phyloP scores from a whole-genome alignment of 2,113 vertebrate species.

The Hepsetus odoe region DNA sequence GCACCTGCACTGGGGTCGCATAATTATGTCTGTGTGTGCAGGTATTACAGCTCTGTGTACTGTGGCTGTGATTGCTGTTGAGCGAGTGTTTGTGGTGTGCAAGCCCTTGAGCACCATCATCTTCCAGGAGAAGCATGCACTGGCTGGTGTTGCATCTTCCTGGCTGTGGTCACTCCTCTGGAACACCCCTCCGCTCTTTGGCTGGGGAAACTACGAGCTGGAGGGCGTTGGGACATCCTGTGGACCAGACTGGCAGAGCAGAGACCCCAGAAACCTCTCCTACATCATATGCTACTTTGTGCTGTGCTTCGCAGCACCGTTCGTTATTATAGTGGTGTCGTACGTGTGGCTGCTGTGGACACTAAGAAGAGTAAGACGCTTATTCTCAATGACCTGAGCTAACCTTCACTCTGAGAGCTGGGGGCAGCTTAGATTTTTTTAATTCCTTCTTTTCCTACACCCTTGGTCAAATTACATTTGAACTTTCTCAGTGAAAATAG shows the following conservation, averaged over 20 bases:
- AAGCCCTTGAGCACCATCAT: conserved; percentile 70
- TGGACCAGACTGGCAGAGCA: conserved; percentile 75
- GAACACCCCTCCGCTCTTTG: conserved; percentile 75
- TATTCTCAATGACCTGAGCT: not conserved
- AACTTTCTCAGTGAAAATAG: too few relatives aligned
- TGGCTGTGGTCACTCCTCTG: conserved; percentile 77
- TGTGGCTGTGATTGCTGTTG: conserved; percentile 75
- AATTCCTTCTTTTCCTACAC: too few relatives aligned
- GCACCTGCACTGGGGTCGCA: too few relatives aligned
- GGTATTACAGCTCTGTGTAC: conserved; percentile 77
- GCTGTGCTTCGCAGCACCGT: conserved; percentile 75
- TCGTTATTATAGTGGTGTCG: conserved; percentile 68
- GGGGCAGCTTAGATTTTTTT: too few relatives aligned
- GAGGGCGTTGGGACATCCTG: conserved; percentile 77
- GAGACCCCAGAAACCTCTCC: conserved; percentile 71
- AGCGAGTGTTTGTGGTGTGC: conserved; percentile 75
- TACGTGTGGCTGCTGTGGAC: conserved; percentile 72
- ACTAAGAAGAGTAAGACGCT: conserved; percentile 65
- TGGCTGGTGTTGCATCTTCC: conserved; percentile 64
- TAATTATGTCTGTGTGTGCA: conserved; percentile 53
- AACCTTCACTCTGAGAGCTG: not conserved
- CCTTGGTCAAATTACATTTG: too few relatives aligned
- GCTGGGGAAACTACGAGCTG: conserved; percentile 77
- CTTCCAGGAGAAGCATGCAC: conserved; percentile 68
- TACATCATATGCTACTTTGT: conserved; percentile 75